Evolutionary conservation across 2,113 vertebrate genomes (phyloP), one percentile per base, ranked within the genome.

Genomic region (Sarotherodon lohbergeri): DNA sequence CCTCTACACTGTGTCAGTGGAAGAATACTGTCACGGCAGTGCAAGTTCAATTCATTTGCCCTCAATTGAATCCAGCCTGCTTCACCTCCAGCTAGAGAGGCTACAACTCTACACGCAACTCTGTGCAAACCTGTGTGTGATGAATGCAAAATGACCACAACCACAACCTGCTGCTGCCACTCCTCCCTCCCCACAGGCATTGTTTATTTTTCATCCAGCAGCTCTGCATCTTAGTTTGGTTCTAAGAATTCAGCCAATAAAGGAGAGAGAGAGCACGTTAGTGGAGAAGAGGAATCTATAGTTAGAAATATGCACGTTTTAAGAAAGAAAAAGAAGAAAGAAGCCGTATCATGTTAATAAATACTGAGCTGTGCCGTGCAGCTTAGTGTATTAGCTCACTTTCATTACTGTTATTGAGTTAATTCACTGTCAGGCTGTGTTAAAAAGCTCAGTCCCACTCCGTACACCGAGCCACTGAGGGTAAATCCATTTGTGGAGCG

Each of bases 1-100:
- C 90, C 41, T 83, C 32, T 29, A 7, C 29, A n/a, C 36, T 13
- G 61, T 32, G 81, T 89, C 66, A 29, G 48, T 79, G 84, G 88
- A 88, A 54, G 27, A 90, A 76, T 16, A 55, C 56, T 24, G 54
- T 80, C 82, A 55, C 43, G 7, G 55, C 6, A 9, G 43, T 11
- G 22, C 83, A 55, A 61, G 80, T 4, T 43, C 5, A 55, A 88
- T 46, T 83, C 39, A 83, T 29, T 85, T 68, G 66, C 76, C 82
- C 87, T 91, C 13, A 29, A 85, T 81, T 83, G 29, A 82, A 86
- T 88, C 79, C 88, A 88, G 83, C 41, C 59, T 19, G 50, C 82
- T 73, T 54, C 11, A 6, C 81, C 55, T 90, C 52, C 91, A 87
- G 57, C 57, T 90, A 87, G 63, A 27, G n/a, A 57, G 17, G 34